Evolutionary conservation across 2,888 invertebrate species (phyloP).

Genomic region (Eustalomyia histrio): DNA sequence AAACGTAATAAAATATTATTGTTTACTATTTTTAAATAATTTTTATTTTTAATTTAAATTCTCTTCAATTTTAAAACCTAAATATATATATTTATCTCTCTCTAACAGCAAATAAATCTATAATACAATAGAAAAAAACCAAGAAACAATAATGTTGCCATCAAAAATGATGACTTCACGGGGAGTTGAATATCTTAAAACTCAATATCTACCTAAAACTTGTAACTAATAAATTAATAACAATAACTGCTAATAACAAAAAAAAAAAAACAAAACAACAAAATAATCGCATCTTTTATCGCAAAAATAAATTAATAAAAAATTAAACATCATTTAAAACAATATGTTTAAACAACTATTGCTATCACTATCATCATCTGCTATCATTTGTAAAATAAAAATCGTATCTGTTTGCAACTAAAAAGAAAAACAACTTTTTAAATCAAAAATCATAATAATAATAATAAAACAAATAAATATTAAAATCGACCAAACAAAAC

Average conservation of each 20-base stretch:
- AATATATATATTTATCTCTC: slow-evolving; percentile 15
- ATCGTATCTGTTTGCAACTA: slow-evolving; percentile 3
- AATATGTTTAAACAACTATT: slow-evolving; percentile 56
- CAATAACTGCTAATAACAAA: neutral
- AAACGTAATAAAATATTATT: too few species aligned
- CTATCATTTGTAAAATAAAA: slow-evolving; percentile 34
- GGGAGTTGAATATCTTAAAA: slow-evolving; percentile 29
- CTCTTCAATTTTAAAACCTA: neutral
- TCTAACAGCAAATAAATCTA: slow-evolving; percentile 27
- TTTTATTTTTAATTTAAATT: too few species aligned
- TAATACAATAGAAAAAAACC: slow-evolving; percentile 15
- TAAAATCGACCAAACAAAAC: slow-evolving; percentile 4
- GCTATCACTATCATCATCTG: slow-evolving; percentile 38
- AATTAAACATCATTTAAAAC: slow-evolving; percentile 12
- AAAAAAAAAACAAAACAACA: neutral
- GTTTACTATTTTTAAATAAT: too few species aligned
- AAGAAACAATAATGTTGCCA: slow-evolving; percentile 9
- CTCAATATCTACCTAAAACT: slow-evolving; percentile 18
- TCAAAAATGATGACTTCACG: slow-evolving; percentile 23
- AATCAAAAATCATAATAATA: slow-evolving; percentile 23
- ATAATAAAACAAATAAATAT: neutral
- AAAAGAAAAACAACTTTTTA: slow-evolving; percentile 24
- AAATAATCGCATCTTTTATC: slow-evolving; percentile 20
- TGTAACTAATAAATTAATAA: slow-evolving; percentile 21
- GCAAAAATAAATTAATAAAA: slow-evolving; percentile 8